Base-by-base conservation (phyloP, 2,797 vertebrate genomes). In the Triplophysa bombifrons region DNA sequence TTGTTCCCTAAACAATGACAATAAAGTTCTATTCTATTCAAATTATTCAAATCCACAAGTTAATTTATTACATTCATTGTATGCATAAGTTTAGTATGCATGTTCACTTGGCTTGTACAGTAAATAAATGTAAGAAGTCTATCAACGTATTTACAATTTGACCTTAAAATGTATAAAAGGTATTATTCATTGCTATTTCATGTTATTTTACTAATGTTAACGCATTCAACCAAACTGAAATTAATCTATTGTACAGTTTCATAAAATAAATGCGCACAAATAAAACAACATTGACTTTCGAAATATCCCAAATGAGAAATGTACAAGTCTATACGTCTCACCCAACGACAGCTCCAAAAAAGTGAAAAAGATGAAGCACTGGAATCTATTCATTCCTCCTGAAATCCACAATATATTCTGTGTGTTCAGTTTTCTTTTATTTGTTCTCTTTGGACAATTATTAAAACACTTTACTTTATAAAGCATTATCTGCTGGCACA, bases 261-360 rank as follows among this genome's bases (percentile, higher is more conserved):
- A 22, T 56, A n/a, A 25, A 58, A 25, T 12, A 25, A 4, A 25
- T 58, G 22, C 3, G 13, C 12, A 25, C 3, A 8, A 11, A 25
- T n/a, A 10, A 20, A 56, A 56, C 20, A 20, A 56, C 22, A 22
- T 56, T 56, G 10, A 56, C 4, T 22, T 56, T 55, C 12, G n/a
- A 10, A 41, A 0, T 56, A 58, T 44, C 11, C 12, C 11, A 14
- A 17, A 12, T 53, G 20, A 34, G 48, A 16, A 66, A 25, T 27
- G 4, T 38, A 66, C 11, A n/a, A 34, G 51, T 14, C 17, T 27
- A 76, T 20, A 76, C 27, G 20, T 58, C 74, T 76, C 12, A 76
- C 74, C 74, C 7, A 56, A 48, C n/a, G 64, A 16, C 53, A 46
- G 38, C 11, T 46, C 38, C 22, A 76, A 16, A 12, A 58, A 11